Evolutionary conservation across 2,797 vertebrate genomes (phyloP).

Genomic region (Aldrovandia affinis): DNA sequence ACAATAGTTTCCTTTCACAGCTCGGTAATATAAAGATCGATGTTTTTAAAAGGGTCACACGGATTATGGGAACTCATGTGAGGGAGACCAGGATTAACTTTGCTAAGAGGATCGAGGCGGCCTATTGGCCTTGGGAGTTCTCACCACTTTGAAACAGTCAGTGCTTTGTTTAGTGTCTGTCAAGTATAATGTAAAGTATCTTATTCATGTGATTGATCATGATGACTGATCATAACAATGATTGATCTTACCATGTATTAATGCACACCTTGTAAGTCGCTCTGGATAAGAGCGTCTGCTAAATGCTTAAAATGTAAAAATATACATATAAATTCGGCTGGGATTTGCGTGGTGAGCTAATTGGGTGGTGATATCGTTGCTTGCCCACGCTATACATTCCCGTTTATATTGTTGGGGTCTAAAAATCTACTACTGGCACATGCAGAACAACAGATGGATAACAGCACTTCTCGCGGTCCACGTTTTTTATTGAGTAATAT

Average conservation of each 20-base stretch:
- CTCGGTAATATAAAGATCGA: neutral
- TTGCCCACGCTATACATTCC: neutral
- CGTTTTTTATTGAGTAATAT: neutral
- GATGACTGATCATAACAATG: no score
- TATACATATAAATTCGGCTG: no score
- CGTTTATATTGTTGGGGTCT: neutral
- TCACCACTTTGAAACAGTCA: neutral
- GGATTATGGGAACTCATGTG: neutral
- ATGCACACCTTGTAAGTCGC: no score
- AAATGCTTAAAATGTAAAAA: no score
- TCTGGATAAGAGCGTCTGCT: no score
- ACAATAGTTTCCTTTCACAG: neutral
- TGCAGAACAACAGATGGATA: neutral
- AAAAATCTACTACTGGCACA: neutral
- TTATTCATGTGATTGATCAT: no score
- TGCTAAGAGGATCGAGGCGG: slow-evolving; percentile 15
- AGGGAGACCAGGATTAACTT: neutral
- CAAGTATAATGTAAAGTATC: no score
- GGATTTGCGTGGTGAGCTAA: neutral
- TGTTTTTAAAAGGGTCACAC: neutral
- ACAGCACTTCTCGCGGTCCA: neutral
- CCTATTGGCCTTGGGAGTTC: neutral
- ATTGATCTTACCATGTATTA: no score
- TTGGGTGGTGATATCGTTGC: neutral
- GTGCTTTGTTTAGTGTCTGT: no score